Evolutionary conservation across 2,888 invertebrate species (phyloP).

Genomic region (Acleris literana): DNA sequence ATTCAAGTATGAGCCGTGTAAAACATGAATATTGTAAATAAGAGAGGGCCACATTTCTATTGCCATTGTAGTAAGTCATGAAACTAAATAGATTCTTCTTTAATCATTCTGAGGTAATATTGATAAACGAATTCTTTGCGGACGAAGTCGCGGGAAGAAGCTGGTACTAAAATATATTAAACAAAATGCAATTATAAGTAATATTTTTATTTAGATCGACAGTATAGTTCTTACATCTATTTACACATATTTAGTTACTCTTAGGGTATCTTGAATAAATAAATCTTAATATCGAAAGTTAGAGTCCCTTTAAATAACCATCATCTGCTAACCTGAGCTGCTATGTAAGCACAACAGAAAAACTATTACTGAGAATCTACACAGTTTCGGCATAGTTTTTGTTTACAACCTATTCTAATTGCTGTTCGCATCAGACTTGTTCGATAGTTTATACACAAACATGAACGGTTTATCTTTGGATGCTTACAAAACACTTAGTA

Average conservation of each 20-base stretch:
- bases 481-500: slow-evolving; percentile 7
- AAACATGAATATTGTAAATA: no score
- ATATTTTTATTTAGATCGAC: background rate
- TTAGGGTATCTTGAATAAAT: slow-evolving; percentile 61
- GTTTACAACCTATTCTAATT: background rate
- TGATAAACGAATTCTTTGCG: no score
- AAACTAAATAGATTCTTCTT: no score
- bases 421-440: background rate
- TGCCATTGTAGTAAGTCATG: no score
- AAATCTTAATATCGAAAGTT: slow-evolving; percentile 48
- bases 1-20: no score
- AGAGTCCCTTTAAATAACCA: slow-evolving; percentile 20
- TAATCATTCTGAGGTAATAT: no score
- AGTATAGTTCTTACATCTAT: slow-evolving; percentile 15
- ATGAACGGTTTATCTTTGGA: slow-evolving; percentile 5
- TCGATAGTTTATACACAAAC: slow-evolving; percentile 3
- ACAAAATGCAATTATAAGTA: slow-evolving; percentile 4
- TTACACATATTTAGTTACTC: slow-evolving; percentile 21
- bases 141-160: no score
- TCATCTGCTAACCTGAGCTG: background rate
- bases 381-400: background rate
- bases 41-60: no score
- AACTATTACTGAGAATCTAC: no score
- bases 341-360: no score
- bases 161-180: background rate